These are phyloP conservation scores for Rhynchomys soricoides DNA, from an alignment of 2,113 vertebrate genomes.

Conservation along the genomic window DNA sequence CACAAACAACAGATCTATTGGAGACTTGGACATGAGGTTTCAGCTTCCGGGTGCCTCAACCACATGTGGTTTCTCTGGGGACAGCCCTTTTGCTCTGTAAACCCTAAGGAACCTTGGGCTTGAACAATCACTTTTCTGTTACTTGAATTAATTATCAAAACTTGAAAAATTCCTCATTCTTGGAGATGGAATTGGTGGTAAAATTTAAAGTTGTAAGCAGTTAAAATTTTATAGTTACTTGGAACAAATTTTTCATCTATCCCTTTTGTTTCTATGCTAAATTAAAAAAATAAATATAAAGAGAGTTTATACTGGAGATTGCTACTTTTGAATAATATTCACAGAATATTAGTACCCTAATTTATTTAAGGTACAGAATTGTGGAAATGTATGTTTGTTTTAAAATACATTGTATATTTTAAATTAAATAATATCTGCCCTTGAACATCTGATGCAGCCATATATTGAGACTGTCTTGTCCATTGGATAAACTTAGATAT, in stretches of 20 bases:
- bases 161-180: not conserved
- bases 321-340: not conserved
- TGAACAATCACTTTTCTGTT: not conserved
- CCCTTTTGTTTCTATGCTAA: constrained; percentile 32
- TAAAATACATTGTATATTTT: constrained; percentile 41
- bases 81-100: not conserved
- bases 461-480: not conserved
- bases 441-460: constrained; percentile 31
- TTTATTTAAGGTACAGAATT: constrained; percentile 3
- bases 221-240: not conserved
- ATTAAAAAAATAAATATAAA: not conserved
- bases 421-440: constrained; percentile 44
- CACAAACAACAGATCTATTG: not conserved
- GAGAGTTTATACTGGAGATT: not conserved
- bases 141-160: not conserved
- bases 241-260: not conserved
- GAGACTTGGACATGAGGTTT: not conserved
- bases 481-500: constrained; percentile 67
- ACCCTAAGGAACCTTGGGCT: not conserved
- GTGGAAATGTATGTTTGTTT: constrained; percentile 22
- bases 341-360: not conserved
- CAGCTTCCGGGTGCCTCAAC: not conserved
- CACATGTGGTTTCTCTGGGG: not conserved
- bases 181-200: not conserved
- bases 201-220: not conserved